phyloP scores from a whole-genome alignment of 2,113 vertebrate genomes.

The Eptatretus burgeri region DNA sequence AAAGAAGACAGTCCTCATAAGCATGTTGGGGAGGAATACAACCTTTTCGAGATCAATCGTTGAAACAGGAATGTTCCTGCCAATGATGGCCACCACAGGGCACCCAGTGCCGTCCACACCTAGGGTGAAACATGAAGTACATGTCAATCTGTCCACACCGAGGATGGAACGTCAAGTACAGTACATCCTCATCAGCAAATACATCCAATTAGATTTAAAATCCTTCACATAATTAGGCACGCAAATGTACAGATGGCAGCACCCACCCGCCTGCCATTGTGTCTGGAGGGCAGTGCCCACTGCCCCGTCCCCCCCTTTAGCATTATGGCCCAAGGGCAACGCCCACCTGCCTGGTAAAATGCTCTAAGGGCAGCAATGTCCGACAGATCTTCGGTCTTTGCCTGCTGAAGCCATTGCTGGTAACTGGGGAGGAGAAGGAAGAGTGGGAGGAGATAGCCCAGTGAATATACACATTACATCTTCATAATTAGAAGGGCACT shows the following conservation, averaged over 20 bases:
- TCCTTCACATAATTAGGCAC: too few species aligned
- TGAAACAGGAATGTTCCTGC: conserved; percentile 73
- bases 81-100: conserved; percentile 71
- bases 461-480: too few species aligned
- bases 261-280: too few species aligned
- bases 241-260: too few species aligned
- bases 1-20: too few species aligned
- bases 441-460: neutral
- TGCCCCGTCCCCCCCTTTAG: too few species aligned
- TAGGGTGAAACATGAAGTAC: conserved; percentile 13
- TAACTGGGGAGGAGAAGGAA: conserved; percentile 29
- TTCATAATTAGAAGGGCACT: too few species aligned
- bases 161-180: neutral
- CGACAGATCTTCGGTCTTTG: conserved; percentile 74
- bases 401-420: conserved; percentile 70
- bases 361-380: conserved; percentile 87
- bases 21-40: conserved; percentile 9
- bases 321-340: too few species aligned
- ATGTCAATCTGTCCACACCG: neutral
- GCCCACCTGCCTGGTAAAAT: conserved; percentile 66
- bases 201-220: neutral
- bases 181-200: neutral
- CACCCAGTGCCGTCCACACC: conserved; percentile 62
- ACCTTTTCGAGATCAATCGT: conserved; percentile 90
- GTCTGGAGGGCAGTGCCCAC: too few species aligned